phyloP scores from a whole-genome alignment of 1,140 invertebrate genomes.

The Vanessa atalanta region DNA sequence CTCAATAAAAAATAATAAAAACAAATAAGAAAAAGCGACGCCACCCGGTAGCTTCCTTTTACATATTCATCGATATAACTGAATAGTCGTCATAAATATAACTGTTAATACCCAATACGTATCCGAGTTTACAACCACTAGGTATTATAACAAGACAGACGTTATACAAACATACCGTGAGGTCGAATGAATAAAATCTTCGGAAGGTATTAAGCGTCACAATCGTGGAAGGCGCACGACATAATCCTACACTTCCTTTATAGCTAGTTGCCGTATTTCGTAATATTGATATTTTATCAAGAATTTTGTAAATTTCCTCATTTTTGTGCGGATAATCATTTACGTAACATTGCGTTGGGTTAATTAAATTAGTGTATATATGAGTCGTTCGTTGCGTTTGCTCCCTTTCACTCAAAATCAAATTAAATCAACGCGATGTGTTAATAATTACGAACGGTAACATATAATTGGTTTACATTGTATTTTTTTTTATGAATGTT shows the following conservation, averaged over 20 bases:
- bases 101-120: slow-evolving; percentile 39
- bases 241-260: slow-evolving; percentile 6
- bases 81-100: slow-evolving; percentile 37
- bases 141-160: background rate
- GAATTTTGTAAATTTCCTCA: slow-evolving; percentile 10
- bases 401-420: slow-evolving; percentile 33
- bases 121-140: slow-evolving; percentile 41
- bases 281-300: slow-evolving; percentile 3
- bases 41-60: slow-evolving; percentile 16
- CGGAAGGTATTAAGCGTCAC: background rate
- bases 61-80: slow-evolving; percentile 37
- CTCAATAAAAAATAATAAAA: background rate
- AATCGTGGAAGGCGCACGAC: too few relatives aligned
- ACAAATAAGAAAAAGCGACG: background rate
- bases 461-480: slow-evolving; percentile 4
- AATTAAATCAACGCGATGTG: slow-evolving; percentile 21
- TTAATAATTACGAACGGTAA: slow-evolving; percentile 28
- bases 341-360: slow-evolving; percentile 19
- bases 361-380: slow-evolving; percentile 27
- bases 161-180: background rate
- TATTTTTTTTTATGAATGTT: slow-evolving; percentile 13
- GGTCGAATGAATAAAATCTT: slow-evolving; percentile 18
- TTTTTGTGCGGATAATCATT: slow-evolving; percentile 19
- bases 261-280: background rate
- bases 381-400: slow-evolving; percentile 17